Base-by-base conservation (phyloP, 1,140 invertebrate genomes). In the Stenopsyche tienmushanensis region DNA sequence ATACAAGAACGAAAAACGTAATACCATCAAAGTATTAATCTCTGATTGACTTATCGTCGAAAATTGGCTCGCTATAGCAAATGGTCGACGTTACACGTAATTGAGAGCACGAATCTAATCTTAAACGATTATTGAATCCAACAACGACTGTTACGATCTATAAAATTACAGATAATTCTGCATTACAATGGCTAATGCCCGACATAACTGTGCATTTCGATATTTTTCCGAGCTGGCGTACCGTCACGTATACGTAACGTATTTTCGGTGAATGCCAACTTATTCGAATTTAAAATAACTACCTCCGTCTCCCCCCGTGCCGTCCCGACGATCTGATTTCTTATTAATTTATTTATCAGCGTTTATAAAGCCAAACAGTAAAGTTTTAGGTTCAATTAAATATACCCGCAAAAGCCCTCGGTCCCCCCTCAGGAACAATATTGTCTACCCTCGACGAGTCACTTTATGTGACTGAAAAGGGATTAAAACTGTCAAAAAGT, bases 401-500 rank as follows among this genome's bases (percentile, higher is more conserved):
- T 57, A 25, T 13, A 2, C 50, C 10, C 18, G 18, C 18, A 10
- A 49, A 9, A 54, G 52, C 24, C n/a, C 15, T 10, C 39, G 13
- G 13, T 24, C 54, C 23, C 54, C 54, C 54, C 20, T 57, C 54
- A 39, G 21, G 26, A 39, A 55, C 29, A 39, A 39, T 42, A 21
- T 23, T 13, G 39, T 21, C 34, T 39, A 13, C 54, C 54, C 34
- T 42, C 34, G 54, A 3, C 54, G n/a, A 41, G 20, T 24, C 24
- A 26, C 18, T 23, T 24, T 23, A 9, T 29, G 21, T 39, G 15
- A 57, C 54, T 57, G 54, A 57, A 29, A n/a, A 57, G 54, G 54
- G 54, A 57, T 57, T 57, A 57, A 57, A 57, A 57, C 54, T 57
- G 54, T 57, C 54, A 57, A 57, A 57, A 57, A 57, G 29, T 57